phyloP scores from a whole-genome alignment of 92 coral and sea anemone species.

The Porites rus region DNA sequence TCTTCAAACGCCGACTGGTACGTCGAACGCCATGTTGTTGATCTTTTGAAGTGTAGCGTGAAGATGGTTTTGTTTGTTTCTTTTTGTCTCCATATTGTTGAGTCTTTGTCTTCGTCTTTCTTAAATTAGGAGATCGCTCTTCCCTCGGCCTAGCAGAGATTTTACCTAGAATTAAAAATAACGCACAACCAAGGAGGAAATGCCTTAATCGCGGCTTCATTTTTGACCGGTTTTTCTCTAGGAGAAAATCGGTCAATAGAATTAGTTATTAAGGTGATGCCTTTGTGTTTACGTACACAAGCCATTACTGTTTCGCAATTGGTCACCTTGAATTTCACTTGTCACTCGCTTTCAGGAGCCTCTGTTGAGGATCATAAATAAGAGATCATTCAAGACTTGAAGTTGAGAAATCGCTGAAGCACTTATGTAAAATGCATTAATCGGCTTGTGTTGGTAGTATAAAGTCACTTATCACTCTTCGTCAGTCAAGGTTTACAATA shows the following conservation, averaged over 20 bases:
- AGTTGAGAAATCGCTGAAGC: not conserved
- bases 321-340: constrained; percentile 20
- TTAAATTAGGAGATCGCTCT: not conserved
- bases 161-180: constrained; percentile 43
- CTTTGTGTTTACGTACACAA: constrained; percentile 59
- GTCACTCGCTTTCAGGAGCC: constrained; percentile 20
- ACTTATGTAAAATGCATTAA: not conserved
- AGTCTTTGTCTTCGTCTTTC: constrained; percentile 34
- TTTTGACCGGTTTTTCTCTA: constrained; percentile 25
- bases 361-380: constrained; percentile 30
- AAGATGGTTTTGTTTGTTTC: constrained; percentile 55
- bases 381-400: constrained; percentile 7
- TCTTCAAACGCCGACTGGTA: constrained; percentile 46
- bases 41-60: constrained; percentile 52
- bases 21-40: constrained; percentile 44
- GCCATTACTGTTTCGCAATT: constrained; percentile 26
- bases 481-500: too few species aligned
- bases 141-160: constrained; percentile 57
- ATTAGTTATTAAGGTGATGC: constrained; percentile 46
- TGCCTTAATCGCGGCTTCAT: constrained; percentile 52
- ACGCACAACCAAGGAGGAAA: constrained; percentile 34
- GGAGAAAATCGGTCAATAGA: constrained; percentile 17
- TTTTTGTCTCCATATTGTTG: constrained; percentile 27
- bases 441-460: not conserved
- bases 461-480: not conserved